Conservation (phyloP, 2,113 vertebrate genomes). For the Hypomesus transpacificus region DNA sequence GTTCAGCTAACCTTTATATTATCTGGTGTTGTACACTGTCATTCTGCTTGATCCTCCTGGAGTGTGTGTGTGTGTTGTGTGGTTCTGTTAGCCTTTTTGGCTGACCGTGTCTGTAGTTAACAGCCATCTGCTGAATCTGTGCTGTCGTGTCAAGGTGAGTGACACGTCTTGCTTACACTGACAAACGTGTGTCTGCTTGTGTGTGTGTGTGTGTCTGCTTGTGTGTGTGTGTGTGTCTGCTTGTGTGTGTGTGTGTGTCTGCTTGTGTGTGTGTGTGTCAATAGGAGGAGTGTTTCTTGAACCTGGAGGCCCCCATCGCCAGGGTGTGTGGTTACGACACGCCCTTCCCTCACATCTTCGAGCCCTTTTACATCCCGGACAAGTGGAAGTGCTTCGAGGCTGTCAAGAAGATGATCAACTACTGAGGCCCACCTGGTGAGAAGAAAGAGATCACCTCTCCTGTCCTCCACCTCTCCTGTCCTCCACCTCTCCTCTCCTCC, state of each 20-base stretch:
- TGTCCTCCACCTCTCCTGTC: too few species aligned
- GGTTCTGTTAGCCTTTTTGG: not conserved
- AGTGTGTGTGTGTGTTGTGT: constrained; percentile 19
- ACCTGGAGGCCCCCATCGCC: constrained; percentile 92
- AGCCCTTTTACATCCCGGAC: constrained; percentile 98
- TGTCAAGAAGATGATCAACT: constrained; percentile 94
- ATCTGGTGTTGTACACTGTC: not conserved
- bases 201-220: constrained; percentile 25
- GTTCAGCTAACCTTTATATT: not conserved
- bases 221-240: constrained; percentile 38
- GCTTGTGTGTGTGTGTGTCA: constrained; percentile 32
- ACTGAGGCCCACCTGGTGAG: constrained; percentile 69
- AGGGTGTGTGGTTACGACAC: constrained; percentile 98
- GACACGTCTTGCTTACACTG: not conserved
- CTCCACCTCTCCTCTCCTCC: too few species aligned
- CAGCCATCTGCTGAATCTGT: not conserved
- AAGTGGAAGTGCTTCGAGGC: constrained; percentile 99
- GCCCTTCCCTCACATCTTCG: constrained; percentile 95
- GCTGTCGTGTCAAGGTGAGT: not conserved
- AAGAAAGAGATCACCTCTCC: not conserved
- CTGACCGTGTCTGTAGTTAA: not conserved
- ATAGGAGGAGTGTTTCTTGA: constrained; percentile 96
- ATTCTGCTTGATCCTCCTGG: too few species aligned
- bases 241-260: not conserved
- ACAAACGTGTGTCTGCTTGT: not conserved